phyloP scores from a whole-genome alignment of 2,113 vertebrate genomes.

The Machaerirhynchus nigripectus region DNA sequence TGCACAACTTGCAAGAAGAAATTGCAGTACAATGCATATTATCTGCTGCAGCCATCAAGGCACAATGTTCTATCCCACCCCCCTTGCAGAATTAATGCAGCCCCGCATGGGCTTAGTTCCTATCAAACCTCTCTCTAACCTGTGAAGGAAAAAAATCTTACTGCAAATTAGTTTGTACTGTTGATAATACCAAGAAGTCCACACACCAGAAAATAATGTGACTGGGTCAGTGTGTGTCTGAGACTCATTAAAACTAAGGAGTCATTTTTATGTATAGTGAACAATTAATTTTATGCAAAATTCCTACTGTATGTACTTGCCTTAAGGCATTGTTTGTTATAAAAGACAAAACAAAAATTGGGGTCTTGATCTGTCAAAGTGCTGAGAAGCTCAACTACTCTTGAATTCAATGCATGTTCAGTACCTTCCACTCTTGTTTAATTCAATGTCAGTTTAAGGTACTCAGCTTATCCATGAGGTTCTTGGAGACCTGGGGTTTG shows the following conservation, averaged over 20 bases:
- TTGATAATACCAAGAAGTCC: neutral
- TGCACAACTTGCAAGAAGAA: neutral
- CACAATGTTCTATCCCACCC: neutral
- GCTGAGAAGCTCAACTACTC: neutral
- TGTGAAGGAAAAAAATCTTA: neutral
- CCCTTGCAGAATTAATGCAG: neutral
- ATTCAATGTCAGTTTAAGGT: conserved; percentile 16
- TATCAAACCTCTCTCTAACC: neutral
- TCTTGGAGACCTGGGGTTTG: neutral
- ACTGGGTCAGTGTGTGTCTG: neutral
- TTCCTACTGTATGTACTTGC: neutral
- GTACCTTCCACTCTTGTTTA: conserved; percentile 24
- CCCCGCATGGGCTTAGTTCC: rapidly evolving
- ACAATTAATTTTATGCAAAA: conserved; percentile 53
- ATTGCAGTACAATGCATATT: neutral
- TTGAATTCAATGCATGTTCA: neutral
- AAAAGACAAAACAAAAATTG: conserved; percentile 22
- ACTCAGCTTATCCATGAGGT: neutral
- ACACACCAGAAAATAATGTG: neutral
- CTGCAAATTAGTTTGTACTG: neutral
- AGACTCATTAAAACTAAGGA: conserved; percentile 17
- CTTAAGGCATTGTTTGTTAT: conserved; percentile 36
- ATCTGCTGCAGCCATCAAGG: neutral
- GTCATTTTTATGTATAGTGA: conserved; percentile 3
- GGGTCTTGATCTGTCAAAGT: conserved; percentile 35